Conservation (phyloP, 2,113 vertebrate genomes). For the Chauna torquata region DNA sequence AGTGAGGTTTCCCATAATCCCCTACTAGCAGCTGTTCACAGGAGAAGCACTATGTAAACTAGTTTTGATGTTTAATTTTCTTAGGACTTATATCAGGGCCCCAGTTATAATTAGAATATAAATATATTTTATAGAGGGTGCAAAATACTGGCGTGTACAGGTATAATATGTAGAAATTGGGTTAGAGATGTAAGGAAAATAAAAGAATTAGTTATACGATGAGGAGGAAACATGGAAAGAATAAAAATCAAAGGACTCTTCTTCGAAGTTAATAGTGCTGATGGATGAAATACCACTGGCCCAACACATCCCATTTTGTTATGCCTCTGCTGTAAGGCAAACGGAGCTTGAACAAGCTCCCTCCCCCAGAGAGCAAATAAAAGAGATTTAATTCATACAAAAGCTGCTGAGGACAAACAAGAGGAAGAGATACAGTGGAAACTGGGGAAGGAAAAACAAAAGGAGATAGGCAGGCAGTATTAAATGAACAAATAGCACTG, state of each 20-base stretch:
- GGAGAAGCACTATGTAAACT: background rate
- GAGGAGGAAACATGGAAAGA: background rate
- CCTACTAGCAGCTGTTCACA: background rate
- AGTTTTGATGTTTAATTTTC: slow-evolving; percentile 4
- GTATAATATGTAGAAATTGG: background rate
- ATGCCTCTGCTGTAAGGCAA: slow-evolving; percentile 33
- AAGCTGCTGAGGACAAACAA: slow-evolving; percentile 41
- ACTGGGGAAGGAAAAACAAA: background rate
- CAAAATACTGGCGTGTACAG: background rate
- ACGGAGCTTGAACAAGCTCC: background rate
- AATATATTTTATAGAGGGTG: slow-evolving; percentile 39
- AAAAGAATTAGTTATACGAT: background rate
- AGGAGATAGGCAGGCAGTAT: background rate
- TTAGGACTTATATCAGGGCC: background rate
- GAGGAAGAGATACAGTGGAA: slow-evolving; percentile 16
- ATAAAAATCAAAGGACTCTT: slow-evolving; percentile 17
- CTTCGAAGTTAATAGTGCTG: background rate
- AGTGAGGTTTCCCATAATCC: background rate
- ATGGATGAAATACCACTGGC: background rate
- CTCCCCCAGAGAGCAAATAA: slow-evolving; percentile 38
- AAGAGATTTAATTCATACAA: slow-evolving; percentile 57
- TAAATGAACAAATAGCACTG: background rate
- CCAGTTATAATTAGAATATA: slow-evolving; percentile 42
- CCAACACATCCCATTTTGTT: slow-evolving; percentile 23
- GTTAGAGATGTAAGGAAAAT: background rate